Evolutionary conservation across 2,113 vertebrate species (phyloP).

Genomic region (Seriola aureovittata): DNA sequence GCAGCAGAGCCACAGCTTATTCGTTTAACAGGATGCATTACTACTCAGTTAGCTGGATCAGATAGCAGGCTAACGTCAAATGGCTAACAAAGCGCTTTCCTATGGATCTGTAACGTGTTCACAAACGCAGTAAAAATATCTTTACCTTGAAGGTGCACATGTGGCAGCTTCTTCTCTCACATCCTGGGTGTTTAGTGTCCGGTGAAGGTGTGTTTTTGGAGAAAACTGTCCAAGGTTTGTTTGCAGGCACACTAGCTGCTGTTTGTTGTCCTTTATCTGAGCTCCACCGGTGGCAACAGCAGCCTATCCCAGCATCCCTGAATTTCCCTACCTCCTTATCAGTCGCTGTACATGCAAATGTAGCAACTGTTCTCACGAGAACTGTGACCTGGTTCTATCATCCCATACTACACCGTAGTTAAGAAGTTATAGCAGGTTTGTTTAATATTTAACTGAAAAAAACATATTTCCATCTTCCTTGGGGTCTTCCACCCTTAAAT

Average conservation of each 20-base stretch:
- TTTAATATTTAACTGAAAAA: not conserved
- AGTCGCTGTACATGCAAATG: not conserved
- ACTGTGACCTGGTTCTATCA: not conserved
- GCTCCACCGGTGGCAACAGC: constrained; percentile 17
- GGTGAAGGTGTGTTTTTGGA: not conserved
- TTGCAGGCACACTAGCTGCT: constrained; percentile 12
- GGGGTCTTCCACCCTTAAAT: not conserved
- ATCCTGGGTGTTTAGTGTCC: not conserved
- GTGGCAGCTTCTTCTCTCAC: constrained; percentile 22
- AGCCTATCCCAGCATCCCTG: constrained; percentile 54
- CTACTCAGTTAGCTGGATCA: constrained; percentile 10
- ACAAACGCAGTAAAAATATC: not conserved
- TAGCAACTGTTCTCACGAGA: rapidly evolving
- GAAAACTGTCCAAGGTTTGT: not conserved
- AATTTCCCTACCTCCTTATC: not conserved
- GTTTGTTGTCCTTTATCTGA: constrained; percentile 3
- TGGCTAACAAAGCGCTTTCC: constrained; percentile 6
- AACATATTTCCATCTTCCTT: not conserved
- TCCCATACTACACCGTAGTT: too few relatives aligned
- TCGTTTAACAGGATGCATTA: constrained; percentile 7
- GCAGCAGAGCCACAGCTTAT: not conserved
- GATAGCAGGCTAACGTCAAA: constrained; percentile 39
- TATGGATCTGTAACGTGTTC: too few relatives aligned
- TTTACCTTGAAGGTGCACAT: constrained; percentile 59
- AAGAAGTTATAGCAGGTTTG: not conserved